Percentiles rank a stretch among this genome's conserved stretches.
These are phyloP conservation scores for Torymus aiolomorphi DNA, from an alignment of 2,888 invertebrate species.

Conservation along the genomic window DNA sequence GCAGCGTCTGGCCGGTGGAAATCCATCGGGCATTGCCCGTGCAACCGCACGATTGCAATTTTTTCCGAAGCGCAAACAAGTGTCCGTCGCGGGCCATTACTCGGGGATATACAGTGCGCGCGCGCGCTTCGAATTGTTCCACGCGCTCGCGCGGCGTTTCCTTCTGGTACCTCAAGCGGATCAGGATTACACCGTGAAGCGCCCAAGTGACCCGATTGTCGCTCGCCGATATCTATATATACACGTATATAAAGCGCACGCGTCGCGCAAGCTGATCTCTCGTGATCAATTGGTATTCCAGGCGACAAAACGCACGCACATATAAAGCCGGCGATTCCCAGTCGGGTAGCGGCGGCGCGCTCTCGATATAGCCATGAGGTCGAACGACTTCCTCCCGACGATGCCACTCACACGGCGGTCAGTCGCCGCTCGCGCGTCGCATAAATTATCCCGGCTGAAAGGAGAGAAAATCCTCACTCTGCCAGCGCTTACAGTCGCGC, in stretches of 20 bases:
- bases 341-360: background rate
- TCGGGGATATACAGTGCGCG: background rate
- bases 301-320: background rate
- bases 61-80: too few relatives aligned
- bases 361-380: constrained; percentile 16
- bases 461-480: constrained; percentile 33
- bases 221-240: background rate
- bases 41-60: background rate
- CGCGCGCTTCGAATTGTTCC: background rate
- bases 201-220: constrained; percentile 54
- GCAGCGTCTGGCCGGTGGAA: too few relatives aligned
- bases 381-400: too few relatives aligned
- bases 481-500: too few relatives aligned
- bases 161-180: constrained; percentile 7
- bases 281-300: constrained; percentile 46
- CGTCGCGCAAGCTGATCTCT: constrained; percentile 16
- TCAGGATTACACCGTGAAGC: background rate
- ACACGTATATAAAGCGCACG: background rate
- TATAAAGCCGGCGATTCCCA: background rate
- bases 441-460: constrained; percentile 30
- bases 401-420: background rate
- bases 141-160: constrained; percentile 8
- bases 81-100: constrained; percentile 13
- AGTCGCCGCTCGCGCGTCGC: background rate
- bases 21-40: too few relatives aligned